Conservation (phyloP, 2,888 invertebrate species). For the Ophion ellenae region DNA sequence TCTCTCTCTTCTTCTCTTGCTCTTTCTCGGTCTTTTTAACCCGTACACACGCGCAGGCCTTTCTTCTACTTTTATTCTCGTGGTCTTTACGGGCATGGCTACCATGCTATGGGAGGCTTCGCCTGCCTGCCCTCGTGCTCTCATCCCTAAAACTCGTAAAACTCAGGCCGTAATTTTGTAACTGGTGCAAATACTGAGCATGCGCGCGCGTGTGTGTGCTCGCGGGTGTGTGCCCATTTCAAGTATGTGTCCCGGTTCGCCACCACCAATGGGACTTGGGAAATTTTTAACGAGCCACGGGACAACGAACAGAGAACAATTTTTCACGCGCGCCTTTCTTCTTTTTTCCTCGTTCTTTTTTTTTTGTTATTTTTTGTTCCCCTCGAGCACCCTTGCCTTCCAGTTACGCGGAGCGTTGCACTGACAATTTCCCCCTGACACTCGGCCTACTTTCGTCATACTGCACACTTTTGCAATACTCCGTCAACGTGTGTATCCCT, state of each 20-base stretch:
- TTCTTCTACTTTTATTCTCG: conserved; percentile 44
- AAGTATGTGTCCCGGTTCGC: conserved; percentile 9
- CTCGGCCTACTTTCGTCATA: conserved; percentile 37
- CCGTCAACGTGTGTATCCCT: conserved; percentile 13
- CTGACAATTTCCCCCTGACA: conserved; percentile 32
- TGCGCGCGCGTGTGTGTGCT: conserved; percentile 23
- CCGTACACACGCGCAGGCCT: conserved; percentile 5
- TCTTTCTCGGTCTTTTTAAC: neutral
- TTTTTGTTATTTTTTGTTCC: conserved; percentile 19
- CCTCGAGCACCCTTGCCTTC: conserved; percentile 34
- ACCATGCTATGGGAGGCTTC: conserved; percentile 24
- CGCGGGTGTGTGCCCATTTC: neutral
- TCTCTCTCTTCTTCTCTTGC: conserved; percentile 34
- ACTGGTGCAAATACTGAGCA: conserved; percentile 52
- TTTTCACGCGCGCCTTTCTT: conserved; percentile 59
- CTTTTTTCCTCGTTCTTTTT: neutral
- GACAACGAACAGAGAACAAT: conserved; percentile 55
- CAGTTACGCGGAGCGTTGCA: conserved; percentile 36
- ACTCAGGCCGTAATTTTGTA: conserved; percentile 57
- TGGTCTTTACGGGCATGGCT: conserved; percentile 53
- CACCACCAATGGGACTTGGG: conserved; percentile 50
- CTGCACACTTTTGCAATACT: conserved; percentile 19
- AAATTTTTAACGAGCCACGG: conserved; percentile 61
- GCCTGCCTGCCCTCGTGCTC: conserved; percentile 53
- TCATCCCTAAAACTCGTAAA: conserved; percentile 60